phyloP scores from a whole-genome alignment of 2,797 vertebrate genomes.

The Heliangelus exortis region DNA sequence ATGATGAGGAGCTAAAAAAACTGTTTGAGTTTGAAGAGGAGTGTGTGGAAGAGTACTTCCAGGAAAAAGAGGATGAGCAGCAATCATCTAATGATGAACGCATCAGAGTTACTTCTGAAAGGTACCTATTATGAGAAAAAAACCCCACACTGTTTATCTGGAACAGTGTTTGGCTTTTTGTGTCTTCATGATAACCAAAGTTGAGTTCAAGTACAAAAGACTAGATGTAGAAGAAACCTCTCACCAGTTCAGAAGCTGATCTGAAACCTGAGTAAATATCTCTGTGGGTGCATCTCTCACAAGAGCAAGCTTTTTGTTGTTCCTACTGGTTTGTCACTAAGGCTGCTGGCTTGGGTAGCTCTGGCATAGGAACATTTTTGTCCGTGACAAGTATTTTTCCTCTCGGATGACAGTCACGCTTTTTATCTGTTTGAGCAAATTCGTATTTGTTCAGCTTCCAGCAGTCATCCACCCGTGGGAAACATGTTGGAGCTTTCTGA shows the following conservation, averaged over 20 bases:
- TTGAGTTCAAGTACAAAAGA: background rate
- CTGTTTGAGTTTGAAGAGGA: constrained; percentile 97
- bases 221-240: background rate
- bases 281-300: background rate
- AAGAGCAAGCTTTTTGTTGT: background rate
- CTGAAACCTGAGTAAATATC: background rate
- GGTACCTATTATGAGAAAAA: constrained; percentile 77
- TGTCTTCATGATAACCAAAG: background rate
- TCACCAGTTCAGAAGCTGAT: background rate
- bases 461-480: background rate
- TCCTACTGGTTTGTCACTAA: background rate
- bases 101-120: constrained; percentile 95
- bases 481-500: background rate
- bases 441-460: background rate
- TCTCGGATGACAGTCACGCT: background rate
- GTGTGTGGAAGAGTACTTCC: constrained; percentile 97
- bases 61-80: constrained; percentile 92
- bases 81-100: constrained; percentile 95
- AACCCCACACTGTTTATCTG: background rate
- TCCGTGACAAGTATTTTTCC: background rate
- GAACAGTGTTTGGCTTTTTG: background rate
- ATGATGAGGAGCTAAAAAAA: constrained; percentile 92
- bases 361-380: background rate
- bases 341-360: background rate
- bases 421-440: background rate